Base-by-base conservation (phyloP, 2,888 invertebrate genomes). In the Melangyna quadrimaculata region DNA sequence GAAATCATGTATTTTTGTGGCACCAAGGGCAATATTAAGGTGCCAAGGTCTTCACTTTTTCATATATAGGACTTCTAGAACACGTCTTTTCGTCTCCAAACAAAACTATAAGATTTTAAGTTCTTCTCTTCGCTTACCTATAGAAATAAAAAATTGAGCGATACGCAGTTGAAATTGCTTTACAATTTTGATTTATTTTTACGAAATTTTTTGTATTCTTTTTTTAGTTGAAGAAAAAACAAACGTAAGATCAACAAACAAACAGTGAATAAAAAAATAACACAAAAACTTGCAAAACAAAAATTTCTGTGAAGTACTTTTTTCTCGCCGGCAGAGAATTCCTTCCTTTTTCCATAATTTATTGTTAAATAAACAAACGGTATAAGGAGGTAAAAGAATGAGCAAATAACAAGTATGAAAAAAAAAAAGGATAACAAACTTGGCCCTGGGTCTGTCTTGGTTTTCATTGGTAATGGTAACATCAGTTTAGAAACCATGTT, bases 361-460 rank as follows among this genome's bases (percentile, higher is more conserved):
- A 82, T 74, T 79, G 70, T 79, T 71, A 74, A 83, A 83, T 74
- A 70, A 71, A 79, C 57, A 72, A 75, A 78, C 19, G 59, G 32
- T 65, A 45, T 19, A 65, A 65, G 9, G 53, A 59, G 57, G 67
- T 24, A 67, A 22, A 59, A 53, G 27, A 22, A 59, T 43, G 27
- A 35, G 19, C 10, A 45, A 65, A 65, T 45, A 45, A 19, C 65
- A 59, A 37, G 59, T 4, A 12, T 19, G 12, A 17, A 43, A 17
- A 7, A 67, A 43, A 53, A 57, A 57, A 53, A 71, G 51, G 51
- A 59, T 61, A 80, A 55, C 75, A 83, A 83, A 78, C 70, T 79
- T 79, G 37, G 83, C 57, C 78, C 74, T 65, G 74, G 79, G 57
- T 59, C 53, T 48, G 19, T 51, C 59, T 59, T 4, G 27, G 48